Evolutionary conservation across 1,140 invertebrate genomes (phyloP).

Genomic region (Drosophila sulfurigaster): DNA sequence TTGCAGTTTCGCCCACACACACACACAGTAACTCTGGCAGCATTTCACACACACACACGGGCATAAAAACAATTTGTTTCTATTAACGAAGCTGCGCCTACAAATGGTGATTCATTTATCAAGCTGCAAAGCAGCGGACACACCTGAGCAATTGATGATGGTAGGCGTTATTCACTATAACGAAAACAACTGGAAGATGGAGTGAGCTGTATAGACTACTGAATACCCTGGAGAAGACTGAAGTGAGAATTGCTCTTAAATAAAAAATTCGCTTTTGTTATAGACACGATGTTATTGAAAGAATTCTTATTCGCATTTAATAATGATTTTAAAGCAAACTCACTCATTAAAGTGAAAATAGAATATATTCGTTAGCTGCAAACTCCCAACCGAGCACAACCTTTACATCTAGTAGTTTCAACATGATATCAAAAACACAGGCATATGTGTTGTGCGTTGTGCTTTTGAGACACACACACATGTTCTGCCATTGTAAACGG

Average conservation of each 20-base stretch:
- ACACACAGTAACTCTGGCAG: slow-evolving; percentile 34
- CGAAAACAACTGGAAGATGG: slow-evolving; percentile 38
- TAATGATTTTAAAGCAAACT: too few relatives aligned
- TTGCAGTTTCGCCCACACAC: slow-evolving; percentile 26
- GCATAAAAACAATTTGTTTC: slow-evolving; percentile 74
- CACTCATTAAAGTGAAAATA: not conserved
- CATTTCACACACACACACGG: not conserved
- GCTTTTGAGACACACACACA: slow-evolving; percentile 47
- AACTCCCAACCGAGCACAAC: not conserved
- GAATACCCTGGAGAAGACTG: slow-evolving; percentile 25
- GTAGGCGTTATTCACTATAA: slow-evolving; percentile 45
- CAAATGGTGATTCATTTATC: slow-evolving; percentile 79
- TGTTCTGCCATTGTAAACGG: slow-evolving; percentile 55
- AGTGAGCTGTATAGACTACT: slow-evolving; percentile 6
- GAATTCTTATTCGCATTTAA: too few relatives aligned
- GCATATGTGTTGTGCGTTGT: slow-evolving; percentile 14
- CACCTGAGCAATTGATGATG: slow-evolving; percentile 77
- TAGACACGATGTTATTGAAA: too few relatives aligned
- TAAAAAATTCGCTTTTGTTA: not conserved
- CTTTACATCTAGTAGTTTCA: not conserved
- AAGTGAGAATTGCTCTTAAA: not conserved
- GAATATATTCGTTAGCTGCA: not conserved
- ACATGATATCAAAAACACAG: slow-evolving; percentile 18
- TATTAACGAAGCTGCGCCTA: slow-evolving; percentile 81
- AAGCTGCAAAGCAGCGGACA: slow-evolving; percentile 58